A percentile compares a stretch with the other conserved stretches of the same genome.
Evolutionary conservation across 2,797 vertebrate species (phyloP).

Genomic region (Gephyroberyx darwinii): DNA sequence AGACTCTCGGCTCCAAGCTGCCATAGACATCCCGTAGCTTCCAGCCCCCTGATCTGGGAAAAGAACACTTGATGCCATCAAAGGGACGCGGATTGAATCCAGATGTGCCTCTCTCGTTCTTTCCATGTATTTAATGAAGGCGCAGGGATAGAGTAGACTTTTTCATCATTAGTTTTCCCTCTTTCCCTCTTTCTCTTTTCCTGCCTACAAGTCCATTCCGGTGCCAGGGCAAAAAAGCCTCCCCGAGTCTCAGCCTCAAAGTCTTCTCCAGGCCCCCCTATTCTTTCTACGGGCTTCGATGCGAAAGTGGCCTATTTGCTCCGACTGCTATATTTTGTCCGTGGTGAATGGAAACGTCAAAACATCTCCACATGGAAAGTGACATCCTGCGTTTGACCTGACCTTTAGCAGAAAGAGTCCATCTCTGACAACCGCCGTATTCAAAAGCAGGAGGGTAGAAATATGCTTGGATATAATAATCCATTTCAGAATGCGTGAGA

Average conservation of each 20-base stretch:
- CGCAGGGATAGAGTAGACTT: slow-evolving; percentile 88
- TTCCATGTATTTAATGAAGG: slow-evolving; percentile 99
- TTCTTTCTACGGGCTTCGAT: slow-evolving; percentile 60
- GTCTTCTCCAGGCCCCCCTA: slow-evolving; percentile 47
- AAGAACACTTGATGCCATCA: slow-evolving; percentile 99
- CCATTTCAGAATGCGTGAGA: too few species aligned
- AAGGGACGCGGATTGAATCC: slow-evolving; percentile 95
- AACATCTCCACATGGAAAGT: slow-evolving; percentile 49
- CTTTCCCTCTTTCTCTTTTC: slow-evolving; percentile 75
- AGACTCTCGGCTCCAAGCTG: slow-evolving; percentile 82
- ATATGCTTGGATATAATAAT: not conserved
- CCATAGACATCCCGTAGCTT: slow-evolving; percentile 90
- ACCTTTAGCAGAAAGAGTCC: not conserved
- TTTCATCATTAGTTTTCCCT: slow-evolving; percentile 94
- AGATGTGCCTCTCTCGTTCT: slow-evolving; percentile 92
- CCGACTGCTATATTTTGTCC: slow-evolving; percentile 47
- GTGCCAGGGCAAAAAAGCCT: slow-evolving; percentile 66
- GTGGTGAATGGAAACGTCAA: slow-evolving; percentile 62
- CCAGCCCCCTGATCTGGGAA: slow-evolving; percentile 92
- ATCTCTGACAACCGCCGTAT: too few species aligned
- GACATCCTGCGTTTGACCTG: slow-evolving; percentile 35
- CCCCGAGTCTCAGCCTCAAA: slow-evolving; percentile 52
- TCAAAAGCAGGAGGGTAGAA: slow-evolving; percentile 2
- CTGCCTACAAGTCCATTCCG: slow-evolving; percentile 75
- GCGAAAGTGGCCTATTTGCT: slow-evolving; percentile 58